Evolutionary conservation across 2,888 invertebrate species (phyloP).

Genomic region (Notodonta dromedarius): DNA sequence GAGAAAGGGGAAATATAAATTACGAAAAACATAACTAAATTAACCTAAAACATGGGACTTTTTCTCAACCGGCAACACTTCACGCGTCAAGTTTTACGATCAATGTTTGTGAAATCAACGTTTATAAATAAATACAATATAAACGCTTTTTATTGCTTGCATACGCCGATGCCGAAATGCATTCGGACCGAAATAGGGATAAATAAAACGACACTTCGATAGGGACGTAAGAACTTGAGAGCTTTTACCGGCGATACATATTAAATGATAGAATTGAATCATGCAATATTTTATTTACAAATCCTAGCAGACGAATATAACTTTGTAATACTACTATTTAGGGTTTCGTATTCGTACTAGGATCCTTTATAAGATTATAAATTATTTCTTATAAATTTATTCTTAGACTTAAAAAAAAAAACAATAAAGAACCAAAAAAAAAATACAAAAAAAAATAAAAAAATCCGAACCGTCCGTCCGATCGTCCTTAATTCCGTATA

Average conservation of each 20-base stretch:
- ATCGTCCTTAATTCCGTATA: too few species aligned
- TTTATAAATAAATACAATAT: conserved; percentile 76
- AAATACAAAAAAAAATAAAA: too few species aligned
- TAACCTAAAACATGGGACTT: not conserved
- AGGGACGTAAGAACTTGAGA: conserved; percentile 28
- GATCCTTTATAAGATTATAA: too few species aligned
- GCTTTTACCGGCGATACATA: conserved; percentile 29
- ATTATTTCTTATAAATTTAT: too few species aligned
- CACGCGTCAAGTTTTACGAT: conserved; percentile 64
- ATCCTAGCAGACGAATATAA: not conserved
- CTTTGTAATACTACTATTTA: too few species aligned
- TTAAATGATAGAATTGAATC: conserved; percentile 9
- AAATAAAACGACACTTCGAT: conserved; percentile 46
- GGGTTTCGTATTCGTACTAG: too few species aligned
- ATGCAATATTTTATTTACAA: not conserved
- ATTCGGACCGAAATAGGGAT: conserved; percentile 50
- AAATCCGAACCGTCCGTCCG: too few species aligned
- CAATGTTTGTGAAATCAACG: conserved; percentile 57
- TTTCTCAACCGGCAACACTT: conserved; percentile 24
- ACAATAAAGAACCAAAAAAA: too few species aligned
- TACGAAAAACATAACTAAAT: not conserved
- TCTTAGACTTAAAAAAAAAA: too few species aligned
- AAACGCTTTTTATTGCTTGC: conserved; percentile 62
- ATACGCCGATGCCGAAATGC: conserved; percentile 48
- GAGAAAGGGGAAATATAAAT: too few species aligned